Percentiles rank a stretch among this genome's conserved stretches.
phyloP scores from a whole-genome alignment of 2,797 vertebrate species.

The Synaphobranchus kaupii region DNA sequence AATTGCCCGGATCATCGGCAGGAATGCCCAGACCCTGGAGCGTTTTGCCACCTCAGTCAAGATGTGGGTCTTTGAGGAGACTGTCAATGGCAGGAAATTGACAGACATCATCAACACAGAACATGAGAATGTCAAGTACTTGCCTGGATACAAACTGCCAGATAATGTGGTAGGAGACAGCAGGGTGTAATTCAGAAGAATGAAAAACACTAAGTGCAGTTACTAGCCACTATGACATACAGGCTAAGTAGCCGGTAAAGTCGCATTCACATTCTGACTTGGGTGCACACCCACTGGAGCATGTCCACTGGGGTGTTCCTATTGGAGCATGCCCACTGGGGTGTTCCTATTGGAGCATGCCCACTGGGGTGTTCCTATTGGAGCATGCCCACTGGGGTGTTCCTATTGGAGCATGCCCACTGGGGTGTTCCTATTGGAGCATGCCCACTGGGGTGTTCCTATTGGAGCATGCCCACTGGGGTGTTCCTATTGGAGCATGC shows the following conservation, averaged over 20 bases:
- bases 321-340: background rate
- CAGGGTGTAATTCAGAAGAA: background rate
- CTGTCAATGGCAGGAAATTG: constrained; percentile 82
- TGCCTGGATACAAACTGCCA: constrained; percentile 88
- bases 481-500: background rate
- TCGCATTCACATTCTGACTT: background rate
- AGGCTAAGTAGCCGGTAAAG: background rate
- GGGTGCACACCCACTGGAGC: background rate
- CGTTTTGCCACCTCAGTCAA: constrained; percentile 84
- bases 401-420: background rate
- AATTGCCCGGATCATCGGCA: constrained; percentile 86
- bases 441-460: background rate
- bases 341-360: background rate
- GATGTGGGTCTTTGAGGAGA: constrained; percentile 94
- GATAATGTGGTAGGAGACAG: constrained; percentile 85
- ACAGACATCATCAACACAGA: constrained; percentile 90
- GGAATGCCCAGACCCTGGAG: constrained; percentile 77
- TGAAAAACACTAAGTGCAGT: background rate
- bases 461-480: background rate
- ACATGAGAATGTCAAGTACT: constrained; percentile 91
- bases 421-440: background rate
- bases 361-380: background rate
- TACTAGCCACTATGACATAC: background rate
- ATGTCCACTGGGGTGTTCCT: background rate
- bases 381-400: background rate